Percentiles rank a stretch among this genome's conserved stretches.
Evolutionary conservation across 1,140 invertebrate genomes (phyloP).

Genomic region (Sitodiplosis mosellana): DNA sequence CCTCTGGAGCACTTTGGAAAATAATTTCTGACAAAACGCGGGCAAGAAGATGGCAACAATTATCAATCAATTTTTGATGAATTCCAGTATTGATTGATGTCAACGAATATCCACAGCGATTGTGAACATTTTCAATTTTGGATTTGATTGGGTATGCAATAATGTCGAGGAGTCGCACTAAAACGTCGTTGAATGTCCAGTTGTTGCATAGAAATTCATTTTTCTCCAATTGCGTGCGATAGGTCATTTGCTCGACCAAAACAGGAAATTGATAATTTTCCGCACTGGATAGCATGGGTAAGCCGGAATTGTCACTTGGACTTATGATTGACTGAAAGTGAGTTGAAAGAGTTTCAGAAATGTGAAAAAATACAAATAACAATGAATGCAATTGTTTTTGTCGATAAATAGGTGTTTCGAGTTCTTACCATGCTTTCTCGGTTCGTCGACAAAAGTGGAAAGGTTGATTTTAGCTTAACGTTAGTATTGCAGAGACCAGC

Average conservation of each 20-base stretch:
- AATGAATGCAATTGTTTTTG: too few species aligned
- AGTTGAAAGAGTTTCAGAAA: constrained; percentile 22
- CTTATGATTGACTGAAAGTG: constrained; percentile 32
- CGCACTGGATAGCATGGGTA: constrained; percentile 47
- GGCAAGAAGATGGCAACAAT: constrained; percentile 70
- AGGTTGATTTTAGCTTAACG: constrained; percentile 56
- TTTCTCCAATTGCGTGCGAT: constrained; percentile 43
- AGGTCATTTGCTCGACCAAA: constrained; percentile 64
- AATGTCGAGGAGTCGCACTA: constrained; percentile 65
- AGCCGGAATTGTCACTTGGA: constrained; percentile 47
- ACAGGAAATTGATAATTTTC: constrained; percentile 60
- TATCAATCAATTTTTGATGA: constrained; percentile 41
- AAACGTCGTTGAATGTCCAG: constrained; percentile 69
- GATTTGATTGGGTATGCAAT: constrained; percentile 57
- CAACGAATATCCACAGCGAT: constrained; percentile 12
- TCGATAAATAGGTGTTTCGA: too few species aligned
- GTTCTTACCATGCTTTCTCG: constrained; percentile 23
- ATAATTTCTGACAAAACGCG: constrained; percentile 78
- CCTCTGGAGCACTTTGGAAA: constrained; percentile 34
- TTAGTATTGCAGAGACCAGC: constrained; percentile 62
- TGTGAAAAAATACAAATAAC: too few species aligned
- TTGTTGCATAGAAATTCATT: constrained; percentile 25
- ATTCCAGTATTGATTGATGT: constrained; percentile 14
- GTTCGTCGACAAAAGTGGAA: constrained; percentile 39
- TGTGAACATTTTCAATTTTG: constrained; percentile 26